Base-by-base conservation (phyloP, 2,797 vertebrate species). In the Phrynocephalus guinanensis region DNA sequence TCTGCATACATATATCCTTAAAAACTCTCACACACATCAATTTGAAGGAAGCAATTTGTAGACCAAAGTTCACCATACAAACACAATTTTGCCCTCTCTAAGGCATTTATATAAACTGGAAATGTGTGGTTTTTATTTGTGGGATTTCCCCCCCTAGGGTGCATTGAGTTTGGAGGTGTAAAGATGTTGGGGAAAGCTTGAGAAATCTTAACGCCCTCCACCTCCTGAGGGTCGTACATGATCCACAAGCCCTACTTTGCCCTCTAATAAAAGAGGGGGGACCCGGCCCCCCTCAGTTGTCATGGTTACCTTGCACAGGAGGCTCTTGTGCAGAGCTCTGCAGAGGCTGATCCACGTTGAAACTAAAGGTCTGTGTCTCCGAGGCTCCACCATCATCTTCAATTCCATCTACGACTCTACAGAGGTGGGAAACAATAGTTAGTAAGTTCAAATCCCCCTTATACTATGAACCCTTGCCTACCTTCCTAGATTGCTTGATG, bases 351-450 rank as follows among this genome's bases (percentile, higher is more conserved):
- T 97, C 98, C 48, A 94, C 73, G 67, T 97, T 97, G 93, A 99
- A 98, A 63, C 97, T 97, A 97, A 99, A 99, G 0, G 96, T 91
- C 22, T 96, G 94, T 5, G 90, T 89, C 90, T 97, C 97, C 0
- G 95, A 93, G 1, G 91, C 87, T 82, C 89, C 96, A n/a, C 96
- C 94, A 0, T 97, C 97, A 93, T 99, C 98, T 91, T 99, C 98
- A 70, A 98, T 99, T 87, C 98, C 98, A 63, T 99, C 98, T 89
- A 99, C 98, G 20, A 99, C 96, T 94, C 98, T 99, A 85, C 22
- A 86, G 80, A 18, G 9, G 85, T 33, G 60, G 13, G 60, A 75
- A 44, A 73, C 44, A 72, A 20, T 87, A 56, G 88, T 84, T 90
- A 7, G 90, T 91, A 77, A 26, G 22, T 68, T 48, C 63, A 60